A percentile compares a stretch with the other conserved stretches of the same genome.
These are phyloP conservation scores for Oreochromis tanganicae DNA, from an alignment of 2,113 vertebrate species.

Conservation along the genomic window DNA sequence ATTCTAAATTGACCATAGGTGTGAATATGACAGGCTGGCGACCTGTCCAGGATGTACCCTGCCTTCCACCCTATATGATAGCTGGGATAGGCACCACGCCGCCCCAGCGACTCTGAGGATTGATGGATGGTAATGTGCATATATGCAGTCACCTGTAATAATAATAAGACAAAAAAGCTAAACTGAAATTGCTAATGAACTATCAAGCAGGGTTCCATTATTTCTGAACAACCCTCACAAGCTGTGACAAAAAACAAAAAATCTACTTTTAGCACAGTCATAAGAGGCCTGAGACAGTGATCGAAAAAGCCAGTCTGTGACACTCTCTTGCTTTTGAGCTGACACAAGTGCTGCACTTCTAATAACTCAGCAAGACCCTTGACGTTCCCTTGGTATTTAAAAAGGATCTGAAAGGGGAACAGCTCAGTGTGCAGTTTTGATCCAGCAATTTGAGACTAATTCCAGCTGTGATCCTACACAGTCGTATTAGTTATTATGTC, in stretches of 20 bases:
- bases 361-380: not conserved
- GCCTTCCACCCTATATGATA: not conserved
- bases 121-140: not conserved
- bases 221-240: not conserved
- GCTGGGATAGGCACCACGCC: not conserved
- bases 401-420: not conserved
- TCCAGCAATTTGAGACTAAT: not conserved
- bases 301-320: not conserved
- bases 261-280: not conserved
- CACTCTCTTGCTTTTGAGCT: not conserved
- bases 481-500: not conserved
- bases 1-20: not conserved
- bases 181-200: not conserved
- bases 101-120: not conserved
- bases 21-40: not conserved
- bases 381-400: not conserved
- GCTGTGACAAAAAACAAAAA: not conserved
- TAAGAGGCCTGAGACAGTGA: not conserved
- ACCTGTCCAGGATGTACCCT: not conserved
- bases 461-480: not conserved
- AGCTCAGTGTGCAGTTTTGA: not conserved
- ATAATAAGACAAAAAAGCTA: conserved; percentile 3
- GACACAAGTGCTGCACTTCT: not conserved
- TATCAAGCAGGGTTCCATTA: not conserved
- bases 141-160: not conserved